Evolutionary conservation across 2,888 invertebrate genomes (phyloP).

Genomic region (Nemoura dubitans): DNA sequence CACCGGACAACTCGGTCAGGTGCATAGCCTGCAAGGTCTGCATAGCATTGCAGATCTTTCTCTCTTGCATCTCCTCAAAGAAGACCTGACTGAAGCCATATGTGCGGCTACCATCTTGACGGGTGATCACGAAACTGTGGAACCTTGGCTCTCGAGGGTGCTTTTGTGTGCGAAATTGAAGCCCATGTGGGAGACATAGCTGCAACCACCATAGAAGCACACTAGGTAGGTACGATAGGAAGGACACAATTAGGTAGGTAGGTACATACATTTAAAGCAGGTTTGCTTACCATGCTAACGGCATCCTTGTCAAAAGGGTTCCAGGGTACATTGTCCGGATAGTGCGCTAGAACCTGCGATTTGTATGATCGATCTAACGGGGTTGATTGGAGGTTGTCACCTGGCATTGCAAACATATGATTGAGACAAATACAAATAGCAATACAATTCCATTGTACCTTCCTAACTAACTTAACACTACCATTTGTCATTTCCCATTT

Average conservation of each 20-base stretch:
- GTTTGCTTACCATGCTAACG: conserved; percentile 86
- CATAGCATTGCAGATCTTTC: conserved; percentile 94
- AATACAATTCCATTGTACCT: too few relatives aligned
- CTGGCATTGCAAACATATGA: conserved; percentile 63
- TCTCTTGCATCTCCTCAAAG: conserved; percentile 93
- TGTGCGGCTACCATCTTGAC: conserved; percentile 93
- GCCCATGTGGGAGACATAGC: conserved; percentile 94
- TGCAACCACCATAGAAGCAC: conserved; percentile 61
- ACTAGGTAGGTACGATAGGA: conserved; percentile 10
- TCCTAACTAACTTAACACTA: too few relatives aligned
- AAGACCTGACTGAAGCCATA: conserved; percentile 96
- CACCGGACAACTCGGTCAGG: conserved; percentile 87
- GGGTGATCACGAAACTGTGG: conserved; percentile 96
- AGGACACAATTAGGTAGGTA: conserved; percentile 51
- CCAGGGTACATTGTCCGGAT: conserved; percentile 89
- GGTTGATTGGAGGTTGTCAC: conserved; percentile 85
- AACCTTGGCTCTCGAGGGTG: conserved; percentile 85
- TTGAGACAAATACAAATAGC: too few relatives aligned
- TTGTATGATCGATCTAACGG: conserved; percentile 95
- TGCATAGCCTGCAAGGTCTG: conserved; percentile 93
- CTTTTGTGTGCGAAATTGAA: conserved; percentile 94
- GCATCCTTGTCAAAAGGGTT: conserved; percentile 95
- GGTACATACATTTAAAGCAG: too few relatives aligned
- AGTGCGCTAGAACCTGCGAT: conserved; percentile 92
- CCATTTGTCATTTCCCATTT: too few relatives aligned